A percentile compares a stretch with the other conserved stretches of the same genome.
Evolutionary conservation across 2,888 invertebrate genomes (phyloP).

Genomic region (Monoplex corrugatus): DNA sequence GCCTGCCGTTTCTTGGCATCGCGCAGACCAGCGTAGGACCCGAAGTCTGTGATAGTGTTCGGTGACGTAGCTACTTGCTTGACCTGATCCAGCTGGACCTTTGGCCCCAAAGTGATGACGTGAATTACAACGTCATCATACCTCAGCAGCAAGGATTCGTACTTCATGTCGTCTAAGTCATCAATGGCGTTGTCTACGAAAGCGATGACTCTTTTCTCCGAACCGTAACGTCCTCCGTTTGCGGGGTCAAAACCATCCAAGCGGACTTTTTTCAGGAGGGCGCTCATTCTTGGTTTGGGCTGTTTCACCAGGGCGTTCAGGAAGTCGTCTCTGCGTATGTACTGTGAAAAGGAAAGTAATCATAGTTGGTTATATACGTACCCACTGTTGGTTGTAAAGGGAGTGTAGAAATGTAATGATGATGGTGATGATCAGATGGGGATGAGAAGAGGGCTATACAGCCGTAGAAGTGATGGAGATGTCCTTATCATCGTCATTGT

Average conservation of each 20-base stretch:
- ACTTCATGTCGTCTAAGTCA: slow-evolving; percentile 54
- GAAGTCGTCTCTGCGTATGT: slow-evolving; percentile 50
- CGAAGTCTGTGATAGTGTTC: neutral
- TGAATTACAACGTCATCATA: slow-evolving; percentile 60
- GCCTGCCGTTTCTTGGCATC: neutral
- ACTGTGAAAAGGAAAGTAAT: slow-evolving; percentile 20
- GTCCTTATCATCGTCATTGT: too few relatives aligned
- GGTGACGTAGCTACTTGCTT: slow-evolving; percentile 51
- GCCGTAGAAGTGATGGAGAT: too few relatives aligned
- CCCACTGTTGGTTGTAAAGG: too few relatives aligned
- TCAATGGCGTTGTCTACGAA: slow-evolving; percentile 68
- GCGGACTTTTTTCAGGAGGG: slow-evolving; percentile 63
- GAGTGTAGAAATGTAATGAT: too few relatives aligned
- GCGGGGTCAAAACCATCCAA: slow-evolving; percentile 58
- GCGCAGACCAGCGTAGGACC: neutral
- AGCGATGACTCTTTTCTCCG: slow-evolving; percentile 69
- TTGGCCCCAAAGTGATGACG: slow-evolving; percentile 63
- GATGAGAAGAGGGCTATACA: too few relatives aligned
- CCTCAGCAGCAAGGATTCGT: slow-evolving; percentile 58
- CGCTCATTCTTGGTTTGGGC: slow-evolving; percentile 53
- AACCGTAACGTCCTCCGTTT: slow-evolving; percentile 60
- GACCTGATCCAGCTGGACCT: slow-evolving; percentile 52
- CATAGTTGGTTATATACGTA: too few relatives aligned
- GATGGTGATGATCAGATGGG: too few relatives aligned
- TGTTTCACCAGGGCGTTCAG: slow-evolving; percentile 53